Percentiles rank a stretch among this genome's conserved stretches.
phyloP scores from a whole-genome alignment of 2,113 vertebrate species.

The Oryzias melastigma region DNA sequence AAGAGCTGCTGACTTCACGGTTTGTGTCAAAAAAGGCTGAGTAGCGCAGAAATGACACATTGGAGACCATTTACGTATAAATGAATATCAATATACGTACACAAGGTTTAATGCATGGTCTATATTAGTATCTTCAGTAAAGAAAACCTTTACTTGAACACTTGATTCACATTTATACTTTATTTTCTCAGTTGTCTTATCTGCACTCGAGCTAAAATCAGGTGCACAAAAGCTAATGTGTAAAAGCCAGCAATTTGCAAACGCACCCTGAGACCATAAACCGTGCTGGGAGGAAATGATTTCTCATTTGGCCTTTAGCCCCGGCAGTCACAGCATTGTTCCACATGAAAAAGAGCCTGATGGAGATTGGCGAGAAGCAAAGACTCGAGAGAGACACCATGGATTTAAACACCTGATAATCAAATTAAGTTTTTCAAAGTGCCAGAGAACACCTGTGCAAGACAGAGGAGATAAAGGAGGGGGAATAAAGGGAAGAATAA shows the following conservation, averaged over 20 bases:
- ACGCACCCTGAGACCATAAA: conserved; percentile 23
- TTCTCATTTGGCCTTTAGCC: conserved; percentile 39
- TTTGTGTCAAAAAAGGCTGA: no score
- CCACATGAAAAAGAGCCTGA: conserved; percentile 26
- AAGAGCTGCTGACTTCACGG: no score
- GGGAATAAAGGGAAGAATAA: conserved; percentile 30
- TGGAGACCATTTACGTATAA: no score
- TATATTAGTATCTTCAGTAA: no score
- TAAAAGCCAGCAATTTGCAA: conserved; percentile 39
- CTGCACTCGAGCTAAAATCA: conserved; percentile 13
- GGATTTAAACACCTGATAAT: conserved; percentile 71
- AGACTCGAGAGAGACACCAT: conserved; percentile 30
- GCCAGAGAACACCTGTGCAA: conserved; percentile 58
- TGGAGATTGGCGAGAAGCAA: conserved; percentile 23
- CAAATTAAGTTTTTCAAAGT: conserved; percentile 63
- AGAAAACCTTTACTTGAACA: no score
- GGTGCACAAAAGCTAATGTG: conserved; percentile 15
- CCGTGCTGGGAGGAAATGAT: conserved; percentile 38
- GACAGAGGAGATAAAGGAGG: conserved; percentile 66
- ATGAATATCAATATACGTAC: no score
- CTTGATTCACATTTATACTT: not conserved
- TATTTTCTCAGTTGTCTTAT: conserved; percentile 23
- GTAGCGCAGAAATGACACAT: no score
- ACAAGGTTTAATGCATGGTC: no score
- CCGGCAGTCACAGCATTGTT: conserved; percentile 44